Percentiles rank a stretch among this genome's conserved stretches.
Evolutionary conservation across 2,113 vertebrate genomes (phyloP).

Genomic region (Macrotis lagotis): DNA sequence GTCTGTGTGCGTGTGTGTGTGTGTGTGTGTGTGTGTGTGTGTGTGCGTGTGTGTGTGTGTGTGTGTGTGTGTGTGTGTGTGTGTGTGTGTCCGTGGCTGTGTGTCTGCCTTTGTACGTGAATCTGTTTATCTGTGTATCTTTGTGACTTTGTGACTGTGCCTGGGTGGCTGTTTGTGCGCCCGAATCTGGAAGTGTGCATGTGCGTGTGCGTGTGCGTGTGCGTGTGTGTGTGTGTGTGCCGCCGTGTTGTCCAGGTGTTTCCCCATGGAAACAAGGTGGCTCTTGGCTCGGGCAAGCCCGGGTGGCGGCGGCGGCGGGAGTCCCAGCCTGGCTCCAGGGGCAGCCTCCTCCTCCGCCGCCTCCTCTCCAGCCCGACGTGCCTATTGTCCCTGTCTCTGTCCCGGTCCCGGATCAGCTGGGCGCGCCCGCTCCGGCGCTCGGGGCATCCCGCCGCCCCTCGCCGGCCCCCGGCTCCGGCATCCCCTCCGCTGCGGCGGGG

Average conservation of each 20-base stretch:
- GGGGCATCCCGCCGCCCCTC: neutral
- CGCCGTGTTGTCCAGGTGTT: neutral
- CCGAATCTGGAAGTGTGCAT: neutral
- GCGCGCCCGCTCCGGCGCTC: neutral
- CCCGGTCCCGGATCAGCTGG: neutral
- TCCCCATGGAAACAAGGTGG: neutral
- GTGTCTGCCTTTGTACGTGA: neutral
- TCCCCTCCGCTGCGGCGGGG: neutral
- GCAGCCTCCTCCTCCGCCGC: neutral
- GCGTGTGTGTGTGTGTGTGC: no score
- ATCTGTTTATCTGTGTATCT: neutral
- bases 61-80: neutral
- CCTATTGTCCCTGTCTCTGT: neutral
- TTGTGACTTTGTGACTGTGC: neutral
- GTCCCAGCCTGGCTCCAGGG: neutral
- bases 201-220: neutral
- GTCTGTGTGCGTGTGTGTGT: neutral
- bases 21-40: neutral
- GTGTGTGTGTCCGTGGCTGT: neutral
- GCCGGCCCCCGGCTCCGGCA: neutral
- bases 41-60: neutral
- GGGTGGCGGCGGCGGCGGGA: neutral
- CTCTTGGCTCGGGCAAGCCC: neutral
- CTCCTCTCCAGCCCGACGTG: neutral
- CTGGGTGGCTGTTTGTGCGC: neutral